Base-by-base conservation (phyloP, 2,113 vertebrate species). In the Syngnathoides biaculeatus region DNA sequence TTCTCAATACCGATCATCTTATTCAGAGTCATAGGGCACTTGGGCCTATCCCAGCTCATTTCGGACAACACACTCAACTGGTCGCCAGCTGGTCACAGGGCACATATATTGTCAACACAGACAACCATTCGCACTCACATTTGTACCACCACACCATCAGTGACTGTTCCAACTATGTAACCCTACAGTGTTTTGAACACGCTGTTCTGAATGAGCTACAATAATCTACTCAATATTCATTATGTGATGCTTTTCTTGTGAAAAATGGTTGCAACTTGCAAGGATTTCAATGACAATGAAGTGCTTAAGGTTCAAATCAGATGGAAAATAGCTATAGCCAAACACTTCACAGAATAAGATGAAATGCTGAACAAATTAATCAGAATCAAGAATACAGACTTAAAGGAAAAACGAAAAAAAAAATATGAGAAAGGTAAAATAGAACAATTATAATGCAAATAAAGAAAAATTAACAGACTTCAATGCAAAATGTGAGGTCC, bases 181-280 rank as follows among this genome's bases (percentile, higher is more conserved):
- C 66, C 48, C 58, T 53, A 73, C 68, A 69, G 70, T 58, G 59
- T 48, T 60, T 47, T 40, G 1, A 66, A 48, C 39, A 30, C 3
- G 35, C 48, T 40, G 61, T 68, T 62, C 66, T 79, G 72, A 68
- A 71, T 74, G 74, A 67, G 56, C 78, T 47, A 50, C 73, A 70
- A 71, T 68, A 22, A 6, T 20, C 61, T 68, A 22, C 13, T 20
- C 61, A 50, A n/a, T 2, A 43, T 40, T 45, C 58, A 72, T 69
- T 79, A 70, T 52, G 61, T 82, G 73, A 79, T 71, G 74, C 4
- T 64, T 24, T 72, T 67, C 77, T 66, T 7, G 14, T 2, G 6
- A 30, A 30, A 30, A 60, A 15, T 22, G n/a, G 30, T 10, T 26
- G 53, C 38, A 3, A 50, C 20, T n/a, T 20, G 22, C 11, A 10